Base-by-base conservation (phyloP, 1,140 invertebrate species). In the Drosophila paulistorum region DNA sequence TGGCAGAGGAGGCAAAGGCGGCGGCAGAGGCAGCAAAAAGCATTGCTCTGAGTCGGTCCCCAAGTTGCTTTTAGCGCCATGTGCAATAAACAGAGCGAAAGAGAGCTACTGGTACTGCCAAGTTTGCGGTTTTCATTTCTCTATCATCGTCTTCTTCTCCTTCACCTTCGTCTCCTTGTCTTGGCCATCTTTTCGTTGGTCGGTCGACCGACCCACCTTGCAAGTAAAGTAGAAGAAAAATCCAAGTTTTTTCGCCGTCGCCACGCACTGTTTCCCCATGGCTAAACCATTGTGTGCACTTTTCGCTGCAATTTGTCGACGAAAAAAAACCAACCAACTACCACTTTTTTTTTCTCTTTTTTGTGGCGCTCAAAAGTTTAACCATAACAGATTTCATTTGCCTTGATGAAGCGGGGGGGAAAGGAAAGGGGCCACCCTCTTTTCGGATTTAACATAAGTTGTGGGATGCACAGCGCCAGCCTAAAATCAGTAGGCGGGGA, bases 241-340 rank as follows among this genome's bases (percentile, higher is more conserved):
- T 77, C 75, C 64, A 70, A 68, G 58, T 83, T 72, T 71, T 48
- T 71, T 72, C 64, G 41, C 41, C 39, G 76, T 79, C 76, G 76
- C 81, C 81, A 84, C 81, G 81, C 81, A 85, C 81, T 84, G 81
- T 84, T 84, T 84, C 81, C 72, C 74, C 74, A 65, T 72, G 71
- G 51, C 74, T 51, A 66, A 78, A 41, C 71, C 74, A 84, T 84
- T 84, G 81, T 78, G 68, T 84, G 81, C 81, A 85, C 71, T 85
- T 85, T 85, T 85, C 82, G 65, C 75, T 86, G 82, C 78, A 86
- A 86, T 87, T 86, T 86, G 82, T 86, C 79, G 82, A 86, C 1
- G 1, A 85, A 85, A 85, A 72, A 74, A 65, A 54, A 30, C 6
- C 30, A 30, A 30, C 30, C 30, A 30, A 54, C 58, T 39, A 51